A percentile compares a stretch with the other conserved stretches of the same genome.
phyloP scores from a whole-genome alignment of 2,113 vertebrate genomes.

The Elgaria multicarinata region DNA sequence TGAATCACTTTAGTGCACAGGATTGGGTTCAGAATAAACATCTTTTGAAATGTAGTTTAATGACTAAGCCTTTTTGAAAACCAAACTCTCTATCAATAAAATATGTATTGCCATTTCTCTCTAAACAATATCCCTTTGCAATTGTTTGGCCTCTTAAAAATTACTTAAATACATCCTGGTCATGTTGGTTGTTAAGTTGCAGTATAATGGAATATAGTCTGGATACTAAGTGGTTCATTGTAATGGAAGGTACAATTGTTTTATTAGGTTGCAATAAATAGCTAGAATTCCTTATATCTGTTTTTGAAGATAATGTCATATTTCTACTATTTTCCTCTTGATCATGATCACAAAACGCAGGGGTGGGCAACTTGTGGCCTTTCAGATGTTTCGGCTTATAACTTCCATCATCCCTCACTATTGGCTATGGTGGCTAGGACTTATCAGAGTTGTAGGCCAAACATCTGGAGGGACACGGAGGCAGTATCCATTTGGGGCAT shows the following conservation, averaged over 20 bases:
- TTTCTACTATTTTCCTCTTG: background rate
- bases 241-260: background rate
- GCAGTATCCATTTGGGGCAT: no score
- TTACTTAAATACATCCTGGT: background rate
- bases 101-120: slow-evolving; percentile 11
- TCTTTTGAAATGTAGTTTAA: background rate
- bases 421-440: no score
- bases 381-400: no score
- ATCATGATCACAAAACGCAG: background rate
- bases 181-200: background rate
- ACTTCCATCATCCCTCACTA: no score
- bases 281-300: background rate
- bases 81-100: background rate
- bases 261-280: background rate
- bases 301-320: background rate
- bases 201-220: background rate
- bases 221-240: background rate
- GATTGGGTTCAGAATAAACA: background rate
- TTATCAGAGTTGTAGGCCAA: no score
- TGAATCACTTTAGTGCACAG: background rate
- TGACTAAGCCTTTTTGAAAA: slow-evolving; percentile 11
- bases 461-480: no score
- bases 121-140: background rate
- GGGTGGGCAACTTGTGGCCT: no score
- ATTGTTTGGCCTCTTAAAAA: background rate